A percentile compares a stretch with the other conserved stretches of the same genome.
These are phyloP conservation scores for Microcebus jonahi DNA, from an alignment of 2,113 vertebrate genomes.

Conservation along the genomic window DNA sequence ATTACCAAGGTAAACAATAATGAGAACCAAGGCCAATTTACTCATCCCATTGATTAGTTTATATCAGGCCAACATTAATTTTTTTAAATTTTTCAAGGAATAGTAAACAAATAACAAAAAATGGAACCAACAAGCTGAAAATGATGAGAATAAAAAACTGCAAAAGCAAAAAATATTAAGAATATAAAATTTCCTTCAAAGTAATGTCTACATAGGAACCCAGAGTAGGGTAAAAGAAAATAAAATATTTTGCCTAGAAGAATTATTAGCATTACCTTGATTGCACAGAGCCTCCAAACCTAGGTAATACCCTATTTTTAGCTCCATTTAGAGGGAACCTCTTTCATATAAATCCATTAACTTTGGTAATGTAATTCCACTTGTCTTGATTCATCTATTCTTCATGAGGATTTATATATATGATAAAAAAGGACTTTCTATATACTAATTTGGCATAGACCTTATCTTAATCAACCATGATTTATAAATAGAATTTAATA, in stretches of 20 bases:
- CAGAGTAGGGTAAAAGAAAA: background rate
- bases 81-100: background rate
- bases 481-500: background rate
- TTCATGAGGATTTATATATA: background rate
- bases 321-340: background rate
- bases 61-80: background rate
- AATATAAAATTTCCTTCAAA: background rate
- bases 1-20: background rate
- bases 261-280: background rate
- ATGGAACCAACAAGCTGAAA: background rate
- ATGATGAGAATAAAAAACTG: background rate
- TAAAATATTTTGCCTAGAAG: background rate
- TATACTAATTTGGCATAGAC: background rate
- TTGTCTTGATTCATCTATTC: too few species aligned
- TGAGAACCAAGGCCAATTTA: background rate
- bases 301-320: background rate
- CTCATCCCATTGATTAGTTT: background rate
- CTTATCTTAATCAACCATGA: background rate
- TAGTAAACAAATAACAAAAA: background rate
- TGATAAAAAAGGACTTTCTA: background rate
- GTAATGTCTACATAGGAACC: background rate
- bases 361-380: background rate
- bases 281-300: background rate
- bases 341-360: background rate
- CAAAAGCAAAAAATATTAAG: background rate